Evolutionary conservation across 2,797 vertebrate genomes (phyloP).

Genomic region (Calcarius lapponicus): DNA sequence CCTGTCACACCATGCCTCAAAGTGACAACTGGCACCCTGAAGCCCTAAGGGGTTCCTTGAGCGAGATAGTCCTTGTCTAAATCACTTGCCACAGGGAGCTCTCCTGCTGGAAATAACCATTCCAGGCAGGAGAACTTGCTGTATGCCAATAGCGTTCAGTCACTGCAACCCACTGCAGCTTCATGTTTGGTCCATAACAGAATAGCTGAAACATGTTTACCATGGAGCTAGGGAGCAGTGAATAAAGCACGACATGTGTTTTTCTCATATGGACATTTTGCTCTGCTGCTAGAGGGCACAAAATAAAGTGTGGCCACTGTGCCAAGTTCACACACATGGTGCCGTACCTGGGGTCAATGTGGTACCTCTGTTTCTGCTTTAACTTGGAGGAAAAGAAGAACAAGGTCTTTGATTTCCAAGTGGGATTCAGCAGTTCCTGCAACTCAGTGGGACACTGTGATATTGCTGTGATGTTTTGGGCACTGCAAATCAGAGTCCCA

Average conservation of each 20-base stretch:
- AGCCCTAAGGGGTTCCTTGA: not conserved
- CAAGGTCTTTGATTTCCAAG: not conserved
- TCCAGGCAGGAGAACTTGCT: not conserved
- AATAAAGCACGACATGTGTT: not conserved
- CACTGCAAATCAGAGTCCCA: not conserved
- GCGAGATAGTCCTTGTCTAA: accelerated
- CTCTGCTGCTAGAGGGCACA: not conserved
- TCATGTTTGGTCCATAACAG: not conserved
- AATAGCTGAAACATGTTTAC: not conserved
- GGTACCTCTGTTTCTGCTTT: not conserved
- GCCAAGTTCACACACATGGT: accelerated
- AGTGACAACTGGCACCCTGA: not conserved
- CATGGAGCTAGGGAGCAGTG: not conserved
- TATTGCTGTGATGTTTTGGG: not conserved
- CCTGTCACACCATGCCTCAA: not conserved
- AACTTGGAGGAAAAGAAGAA: not conserved
- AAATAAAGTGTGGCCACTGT: not conserved
- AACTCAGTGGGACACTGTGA: not conserved
- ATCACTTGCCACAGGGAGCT: not conserved
- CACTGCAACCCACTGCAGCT: not conserved
- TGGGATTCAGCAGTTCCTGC: not conserved
- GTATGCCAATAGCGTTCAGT: accelerated
- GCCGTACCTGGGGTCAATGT: not conserved
- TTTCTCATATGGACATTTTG: not conserved
- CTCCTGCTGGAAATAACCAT: not conserved